phyloP scores from a whole-genome alignment of 2,113 vertebrate genomes.

The Cynoglossus semilaevis region DNA sequence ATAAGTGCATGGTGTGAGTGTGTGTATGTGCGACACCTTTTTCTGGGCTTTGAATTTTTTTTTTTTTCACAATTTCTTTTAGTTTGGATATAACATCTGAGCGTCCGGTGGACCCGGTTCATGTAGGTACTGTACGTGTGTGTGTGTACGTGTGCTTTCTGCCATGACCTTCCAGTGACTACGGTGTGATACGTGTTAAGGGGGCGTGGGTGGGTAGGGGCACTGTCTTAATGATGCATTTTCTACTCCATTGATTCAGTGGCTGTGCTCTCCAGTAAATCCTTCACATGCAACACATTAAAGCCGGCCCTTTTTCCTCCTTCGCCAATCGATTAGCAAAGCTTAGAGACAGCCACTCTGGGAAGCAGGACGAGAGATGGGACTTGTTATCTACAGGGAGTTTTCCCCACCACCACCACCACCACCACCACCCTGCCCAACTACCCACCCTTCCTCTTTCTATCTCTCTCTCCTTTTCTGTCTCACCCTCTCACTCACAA shows the following conservation, averaged over 20 bases:
- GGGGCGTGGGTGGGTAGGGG: constrained; percentile 8
- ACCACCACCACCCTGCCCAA: constrained; percentile 21
- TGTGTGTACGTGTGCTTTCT: constrained; percentile 17
- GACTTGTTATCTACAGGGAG: constrained; percentile 64
- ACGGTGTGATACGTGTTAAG: not conserved
- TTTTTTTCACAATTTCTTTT: too few relatives aligned
- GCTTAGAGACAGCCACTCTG: constrained; percentile 69
- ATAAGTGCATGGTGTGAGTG: too few relatives aligned
- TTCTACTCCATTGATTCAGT: constrained; percentile 80
- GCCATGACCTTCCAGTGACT: constrained; percentile 16
- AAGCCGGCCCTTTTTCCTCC: constrained; percentile 73
- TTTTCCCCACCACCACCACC: constrained; percentile 7
- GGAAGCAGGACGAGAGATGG: constrained; percentile 59
- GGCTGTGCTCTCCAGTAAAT: constrained; percentile 77
- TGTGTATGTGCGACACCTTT: constrained; percentile 19
- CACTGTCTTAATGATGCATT: constrained; percentile 79
- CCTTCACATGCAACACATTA: constrained; percentile 81
- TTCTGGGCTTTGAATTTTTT: constrained; percentile 24
- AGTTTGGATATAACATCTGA: too few relatives aligned
- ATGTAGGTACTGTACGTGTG: not conserved
- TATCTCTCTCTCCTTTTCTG: not conserved
- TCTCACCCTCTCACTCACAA: not conserved
- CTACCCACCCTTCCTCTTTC: not conserved
- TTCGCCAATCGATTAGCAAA: constrained; percentile 76
- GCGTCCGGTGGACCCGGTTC: too few relatives aligned